Evolutionary conservation across 2,888 invertebrate genomes (phyloP), one percentile per base, ranked within the genome.

Genomic region (Sesia apiformis): DNA sequence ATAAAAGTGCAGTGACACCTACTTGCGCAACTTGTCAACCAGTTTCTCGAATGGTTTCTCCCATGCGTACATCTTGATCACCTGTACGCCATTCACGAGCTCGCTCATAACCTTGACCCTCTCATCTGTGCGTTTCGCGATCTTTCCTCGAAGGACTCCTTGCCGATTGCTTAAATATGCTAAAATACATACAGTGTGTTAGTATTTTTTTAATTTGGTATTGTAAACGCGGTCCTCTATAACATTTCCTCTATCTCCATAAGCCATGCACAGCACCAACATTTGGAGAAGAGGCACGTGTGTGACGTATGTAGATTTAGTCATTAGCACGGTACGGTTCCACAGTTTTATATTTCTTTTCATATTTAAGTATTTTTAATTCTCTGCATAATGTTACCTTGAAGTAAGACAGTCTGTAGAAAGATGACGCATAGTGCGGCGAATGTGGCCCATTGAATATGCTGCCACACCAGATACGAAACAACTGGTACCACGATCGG

Each of bases 41-140:
- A 95, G 78, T 56, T 91, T 90, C 54, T 93, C 92, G 66, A 96
- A 96, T 0, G 95, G 94, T 60, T 91, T 93, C 70, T 96, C 96
- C 93, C 96, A 96, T 1, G 95, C 93, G 66, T 95, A 96, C 95
- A 96, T 95, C 85, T 96, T 96, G 64, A 96, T 95, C 0, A 96
- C 94, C 67, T 94, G 91, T 64, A 96, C 95, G 0, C 95, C 95
- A 58, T 90, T 90, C 4, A 96, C 92, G 55, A 96, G 91, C 80
- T 96, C 96, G 63, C 93, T 94, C 94, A 96, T 96, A 6, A 95
- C 86, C 57, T 93, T 91, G 7, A 96, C 93, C 60, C 96, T 86
- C 71, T 94, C 93, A 70, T 96, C 96, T 0, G 95, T 94, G 56
- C 92, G 88, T 55, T 86, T 82, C 0, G 94, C 94, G 8, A 93